Conservation (phyloP, 2,113 vertebrate species). For the Serinus canaria region DNA sequence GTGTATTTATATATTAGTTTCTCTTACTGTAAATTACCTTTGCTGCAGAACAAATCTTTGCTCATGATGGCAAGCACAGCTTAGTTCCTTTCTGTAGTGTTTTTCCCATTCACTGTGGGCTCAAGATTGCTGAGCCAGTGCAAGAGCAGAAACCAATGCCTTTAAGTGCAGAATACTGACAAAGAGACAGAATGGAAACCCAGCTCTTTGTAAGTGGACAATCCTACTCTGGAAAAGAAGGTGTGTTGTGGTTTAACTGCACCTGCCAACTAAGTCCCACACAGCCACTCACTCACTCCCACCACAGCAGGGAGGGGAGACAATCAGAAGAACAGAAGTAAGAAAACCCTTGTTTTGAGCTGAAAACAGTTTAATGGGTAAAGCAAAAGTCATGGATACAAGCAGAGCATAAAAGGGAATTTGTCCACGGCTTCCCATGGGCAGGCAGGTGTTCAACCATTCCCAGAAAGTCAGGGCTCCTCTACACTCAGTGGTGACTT, state of each 20-base stretch:
- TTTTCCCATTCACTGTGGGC: conserved; percentile 7
- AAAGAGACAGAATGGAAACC: background rate
- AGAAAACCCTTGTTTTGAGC: background rate
- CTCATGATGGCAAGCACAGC: background rate
- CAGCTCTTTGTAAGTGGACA: background rate
- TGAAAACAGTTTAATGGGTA: background rate
- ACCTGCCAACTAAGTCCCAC: background rate
- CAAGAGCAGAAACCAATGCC: background rate
- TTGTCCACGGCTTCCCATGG: background rate
- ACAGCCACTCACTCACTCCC: background rate
- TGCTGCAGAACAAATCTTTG: background rate
- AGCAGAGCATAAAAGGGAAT: background rate
- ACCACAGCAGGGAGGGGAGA: background rate
- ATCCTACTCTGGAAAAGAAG: background rate
- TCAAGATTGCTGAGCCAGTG: conserved; percentile 14
- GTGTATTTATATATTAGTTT: background rate
- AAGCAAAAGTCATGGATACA: background rate
- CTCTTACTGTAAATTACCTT: background rate
- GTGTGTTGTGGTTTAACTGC: background rate
- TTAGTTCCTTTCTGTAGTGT: background rate
- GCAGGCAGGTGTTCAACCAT: background rate
- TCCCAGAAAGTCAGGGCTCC: background rate
- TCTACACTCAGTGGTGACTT: fast-evolving
- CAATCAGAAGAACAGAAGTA: background rate
- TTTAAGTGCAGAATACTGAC: conserved; percentile 30